Conservation (phyloP, 2,797 vertebrate genomes). For the Orientallactaga sibirica region DNA sequence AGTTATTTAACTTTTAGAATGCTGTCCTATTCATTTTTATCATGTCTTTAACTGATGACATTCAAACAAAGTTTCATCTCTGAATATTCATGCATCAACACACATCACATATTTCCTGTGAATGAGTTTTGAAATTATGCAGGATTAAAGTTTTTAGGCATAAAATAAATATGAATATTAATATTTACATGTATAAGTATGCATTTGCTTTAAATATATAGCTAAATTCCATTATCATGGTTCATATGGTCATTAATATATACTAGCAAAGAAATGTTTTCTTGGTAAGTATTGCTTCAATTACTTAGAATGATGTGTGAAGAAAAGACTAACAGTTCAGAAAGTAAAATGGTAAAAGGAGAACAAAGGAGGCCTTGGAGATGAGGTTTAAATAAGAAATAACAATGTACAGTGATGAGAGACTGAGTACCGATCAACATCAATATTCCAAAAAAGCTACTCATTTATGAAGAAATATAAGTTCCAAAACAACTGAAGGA, state of each 20-base stretch:
- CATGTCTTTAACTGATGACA: slow-evolving; percentile 10
- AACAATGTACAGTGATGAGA: neutral
- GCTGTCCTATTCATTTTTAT: slow-evolving; percentile 9
- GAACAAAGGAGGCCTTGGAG: neutral
- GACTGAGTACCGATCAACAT: neutral
- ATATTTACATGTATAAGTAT: neutral
- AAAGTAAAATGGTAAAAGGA: neutral
- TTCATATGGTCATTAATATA: neutral
- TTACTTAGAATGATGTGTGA: neutral
- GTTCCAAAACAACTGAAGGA: neutral
- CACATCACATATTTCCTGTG: neutral
- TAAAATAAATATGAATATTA: slow-evolving; percentile 1
- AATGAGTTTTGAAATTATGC: slow-evolving; percentile 7
- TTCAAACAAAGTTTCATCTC: slow-evolving; percentile 8
- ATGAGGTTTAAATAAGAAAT: neutral
- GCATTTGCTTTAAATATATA: neutral
- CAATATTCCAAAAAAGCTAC: neutral
- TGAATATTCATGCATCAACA: neutral
- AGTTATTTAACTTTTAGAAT: slow-evolving; percentile 57
- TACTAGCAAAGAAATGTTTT: neutral
- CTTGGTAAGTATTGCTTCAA: neutral
- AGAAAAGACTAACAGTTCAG: neutral
- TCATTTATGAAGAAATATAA: neutral
- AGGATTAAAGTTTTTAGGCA: neutral
- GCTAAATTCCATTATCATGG: neutral